Conservation (phyloP, 2,113 vertebrate genomes). For the Silurus glanis region DNA sequence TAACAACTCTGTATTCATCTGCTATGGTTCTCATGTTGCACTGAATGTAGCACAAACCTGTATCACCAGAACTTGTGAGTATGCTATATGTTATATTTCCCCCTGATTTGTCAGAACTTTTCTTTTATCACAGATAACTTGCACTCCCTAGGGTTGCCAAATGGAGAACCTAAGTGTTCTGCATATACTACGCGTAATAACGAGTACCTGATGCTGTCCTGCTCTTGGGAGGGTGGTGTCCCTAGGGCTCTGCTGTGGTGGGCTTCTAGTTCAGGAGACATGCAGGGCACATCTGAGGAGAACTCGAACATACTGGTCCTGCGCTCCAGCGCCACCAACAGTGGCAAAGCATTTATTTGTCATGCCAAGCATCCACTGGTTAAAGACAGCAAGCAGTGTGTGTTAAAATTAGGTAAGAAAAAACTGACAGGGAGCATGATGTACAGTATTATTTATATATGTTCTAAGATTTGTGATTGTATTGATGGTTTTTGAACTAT, state of each 20-base stretch:
- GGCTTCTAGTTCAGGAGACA: slow-evolving; percentile 63
- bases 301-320: slow-evolving; percentile 73
- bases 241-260: slow-evolving; percentile 78
- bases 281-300: slow-evolving; percentile 62
- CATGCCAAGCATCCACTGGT: slow-evolving; percentile 76
- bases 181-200: slow-evolving; percentile 72
- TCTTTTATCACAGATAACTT: background rate
- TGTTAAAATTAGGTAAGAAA: slow-evolving; percentile 77
- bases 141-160: slow-evolving; percentile 54
- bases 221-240: slow-evolving; percentile 80
- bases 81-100: background rate
- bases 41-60: slow-evolving; percentile 67
- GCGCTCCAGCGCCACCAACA: slow-evolving; percentile 62
- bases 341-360: slow-evolving; percentile 77
- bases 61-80: slow-evolving; percentile 77
- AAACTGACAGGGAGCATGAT: background rate
- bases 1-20: slow-evolving; percentile 78
- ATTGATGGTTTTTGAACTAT: background rate
- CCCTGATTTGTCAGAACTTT: background rate
- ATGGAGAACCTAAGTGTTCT: slow-evolving; percentile 70
- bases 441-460: background rate
- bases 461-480: background rate
- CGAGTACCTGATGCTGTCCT: slow-evolving; percentile 80
- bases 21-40: slow-evolving; percentile 73
- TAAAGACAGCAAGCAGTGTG: slow-evolving; percentile 66